Base-by-base conservation (phyloP, 2,113 vertebrate genomes). In the Acrocephalus kingi region DNA sequence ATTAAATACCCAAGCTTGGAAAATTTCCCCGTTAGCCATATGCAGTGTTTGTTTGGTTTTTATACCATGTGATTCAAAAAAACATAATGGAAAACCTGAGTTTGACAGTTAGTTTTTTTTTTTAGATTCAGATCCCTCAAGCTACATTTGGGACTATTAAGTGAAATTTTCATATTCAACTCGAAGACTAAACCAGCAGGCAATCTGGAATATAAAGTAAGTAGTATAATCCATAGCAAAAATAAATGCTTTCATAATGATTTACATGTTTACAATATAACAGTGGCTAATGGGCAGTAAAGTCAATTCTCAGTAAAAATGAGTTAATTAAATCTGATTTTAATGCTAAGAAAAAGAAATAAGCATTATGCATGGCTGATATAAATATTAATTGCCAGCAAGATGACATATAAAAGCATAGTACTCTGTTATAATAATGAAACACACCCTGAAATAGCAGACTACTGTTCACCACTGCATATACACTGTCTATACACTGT, bases 221-320 rank as follows among this genome's bases (percentile, higher is more conserved):
- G 12, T 91, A 81, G 84, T 73, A 54, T 91, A 76, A 28, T 85
- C 54, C 24, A 37, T 28, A 73, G 78, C 15, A 82, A 54, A 95
- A 97, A 81, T 41, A 92, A 94, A 86, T 59, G 33, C 41, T 74
- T 86, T 94, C 89, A 64, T 31, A 76, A 58, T 89, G 90, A 93
- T 95, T 95, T 92, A 67, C 78, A 33, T 88, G 72, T 95, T 97
- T 94, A 90, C 64, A 67, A 91, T 91, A 71, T 84, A 93, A 76
- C 28, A 76, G n/a, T 79, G 64, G 43, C 41, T 94, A 96, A 96
- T 88, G 85, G 86, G 90, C 28, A 85, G 56, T 89, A 62, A 93
- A 94, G 35, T 83, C 14, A 93, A 92, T 93, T 94, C 92, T 93
- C 54, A 93, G 84, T 93, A 68, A 93, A 96, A 97, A 94, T 91